Base-by-base conservation (phyloP, 2,888 invertebrate species). In the Bruchidius siliquastri region DNA sequence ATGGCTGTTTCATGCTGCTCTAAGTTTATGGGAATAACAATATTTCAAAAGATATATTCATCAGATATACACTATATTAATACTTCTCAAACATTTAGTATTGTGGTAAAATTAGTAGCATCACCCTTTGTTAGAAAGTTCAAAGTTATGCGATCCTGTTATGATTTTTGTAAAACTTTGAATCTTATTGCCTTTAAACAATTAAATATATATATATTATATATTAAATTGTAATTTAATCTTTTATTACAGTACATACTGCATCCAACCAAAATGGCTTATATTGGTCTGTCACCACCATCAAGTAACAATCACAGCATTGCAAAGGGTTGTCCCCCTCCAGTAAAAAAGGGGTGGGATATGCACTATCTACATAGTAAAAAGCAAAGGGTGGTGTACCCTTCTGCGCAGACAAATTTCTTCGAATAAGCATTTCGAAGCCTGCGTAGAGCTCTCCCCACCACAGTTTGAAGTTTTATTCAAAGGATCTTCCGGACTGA, bases 301-400 rank as follows among this genome's bases (percentile, higher is more conserved):
- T 69, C 49, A 49, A 67, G 22, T 10, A 0, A 49, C 2, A 49
- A 18, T 49, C 49, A 26, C 8, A 49, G 49, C 32, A 70, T n/a
- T 72, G 72, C 75, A 76, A 79, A 78, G 77, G 77, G 76, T 78
- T 76, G 75, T 70, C 49, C 73, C 75, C 77, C 75, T 73, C 72
- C 22, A 22, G 21, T 74, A 72, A 75, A 75, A 76, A 77, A 77
- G 77, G 75, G 76, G 76, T 77, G 32, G 21, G 67, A 22, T 72
- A 71, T 71, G 10, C 49, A 1, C 18, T 49, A 68, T 66, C 72
- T 22, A 68, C 22, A 74, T 69, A 66, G 70, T 72, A 78, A 79
- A 79, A 79, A 77, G 71, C 75, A 74, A 77, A 77, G 78, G 78
- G 76, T 76, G 76, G 76, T 13, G 76, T 72, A 49, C 77, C 78